Base-by-base conservation (phyloP, 2,888 invertebrate genomes). In the Ophion ventricosus region DNA sequence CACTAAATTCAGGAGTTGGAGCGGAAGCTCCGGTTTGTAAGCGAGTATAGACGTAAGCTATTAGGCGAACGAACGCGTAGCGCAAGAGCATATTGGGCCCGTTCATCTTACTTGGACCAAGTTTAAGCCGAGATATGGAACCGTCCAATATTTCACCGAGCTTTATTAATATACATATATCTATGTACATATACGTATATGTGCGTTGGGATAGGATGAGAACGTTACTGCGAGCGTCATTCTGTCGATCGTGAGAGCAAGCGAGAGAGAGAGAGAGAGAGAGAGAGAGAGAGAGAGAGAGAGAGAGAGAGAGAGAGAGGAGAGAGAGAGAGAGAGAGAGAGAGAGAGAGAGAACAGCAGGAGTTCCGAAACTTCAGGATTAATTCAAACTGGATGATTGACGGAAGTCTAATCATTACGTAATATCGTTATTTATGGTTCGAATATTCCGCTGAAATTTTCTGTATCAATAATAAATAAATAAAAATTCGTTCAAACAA, bases 101-200 rank as follows among this genome's bases (percentile, higher is more conserved):
- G 91, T 91, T 91, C 90, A 91, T 91, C 91, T 91, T 90, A 88
- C 90, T 90, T 88, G 87, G 86, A 85, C 89, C 87, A 85, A 88
- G 87, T 88, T 88, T 89, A 88, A 85, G 88, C 86, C 85, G 80
- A 87, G 86, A 88, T 88, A 90, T 86, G 88, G 88, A 87, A 88
- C 90, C 89, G 87, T 88, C 89, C 90, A 89, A 90, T 91, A 91
- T 91, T 91, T 91, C 88, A 89, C 80, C 54, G 82, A 73, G 80
- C 56, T 75, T 63, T 78, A 78, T 78, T 66, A 78, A 43, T 80
- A 49, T 43, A 64, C 75, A 78, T 70, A 69, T 54, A 23, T 20
- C 14, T 74, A 67, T 59, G 40, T 78, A 59, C 61, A 77, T 59
- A 69, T 23, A 54, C 29, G 20, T 75, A 20, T 54, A 29, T 70